Base-by-base conservation (phyloP, 2,797 vertebrate genomes). In the Artibeus jamaicensis region DNA sequence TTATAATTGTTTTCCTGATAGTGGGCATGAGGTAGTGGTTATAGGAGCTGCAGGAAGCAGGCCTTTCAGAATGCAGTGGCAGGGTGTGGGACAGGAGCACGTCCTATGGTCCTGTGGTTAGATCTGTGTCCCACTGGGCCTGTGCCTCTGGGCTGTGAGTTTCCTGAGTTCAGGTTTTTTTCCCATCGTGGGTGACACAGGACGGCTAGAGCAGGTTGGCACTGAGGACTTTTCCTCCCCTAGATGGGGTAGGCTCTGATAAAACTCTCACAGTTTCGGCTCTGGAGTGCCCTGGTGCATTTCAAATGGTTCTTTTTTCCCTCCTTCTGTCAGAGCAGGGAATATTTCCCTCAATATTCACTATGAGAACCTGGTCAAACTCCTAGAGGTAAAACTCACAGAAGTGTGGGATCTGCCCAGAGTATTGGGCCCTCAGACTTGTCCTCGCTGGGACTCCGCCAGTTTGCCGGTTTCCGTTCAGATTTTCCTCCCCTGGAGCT, bases 191-290 rank as follows among this genome's bases (percentile, higher is more conserved):
- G 32, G 29, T 11, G 57, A 76, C 26, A 70, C 50, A 29, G 37
- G 42, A 32, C 18, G 37, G 15, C 89, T 59, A 15, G 26, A 71
- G 21, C 21, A 46, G 16, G 9, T 78, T 48, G n/a, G 26, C 29
- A 3, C 32, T 76, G 15, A 39, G 59, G 37, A 34, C 82, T 86
- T 88, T 71, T 46, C 46, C 86, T 6, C 48, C 24, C n/a, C 21
- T 9, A 26, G 37, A 1, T 93, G 32, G 34, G 14, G 42, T 65
- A 53, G 26, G n/a, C 83, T 34, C 89, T 95, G 93, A 86, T 89
- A 71, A 97, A 96, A 86, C 55, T 29, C 22, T 39, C 15, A 2
- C 59, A 55, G 34, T 74, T 91, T n/a, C 91, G 65, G 15, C 70
- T 94, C 42, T 74, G 32, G 76, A 83, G 19, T 50, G 34, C 22